These are phyloP conservation scores for Trichogramma dendrolimi DNA, from an alignment of 2,888 invertebrate species.

Conservation along the genomic window DNA sequence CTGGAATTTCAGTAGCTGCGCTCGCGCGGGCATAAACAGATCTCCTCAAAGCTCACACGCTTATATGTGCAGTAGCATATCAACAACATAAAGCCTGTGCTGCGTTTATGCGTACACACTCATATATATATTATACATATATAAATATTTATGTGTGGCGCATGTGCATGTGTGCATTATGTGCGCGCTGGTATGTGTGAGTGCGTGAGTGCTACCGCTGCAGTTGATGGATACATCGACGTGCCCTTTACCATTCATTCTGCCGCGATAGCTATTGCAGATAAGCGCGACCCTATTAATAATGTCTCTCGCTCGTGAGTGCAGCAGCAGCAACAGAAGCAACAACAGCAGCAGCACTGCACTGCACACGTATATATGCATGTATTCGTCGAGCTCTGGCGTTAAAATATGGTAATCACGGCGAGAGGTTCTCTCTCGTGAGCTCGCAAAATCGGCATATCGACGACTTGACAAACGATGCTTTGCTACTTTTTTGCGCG, in stretches of 20 bases:
- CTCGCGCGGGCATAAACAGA: too few species aligned
- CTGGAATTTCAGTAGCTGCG: too few species aligned
- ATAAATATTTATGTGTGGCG: too few species aligned
- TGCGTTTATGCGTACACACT: too few species aligned
- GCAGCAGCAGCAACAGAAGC: not conserved
- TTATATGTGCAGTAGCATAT: too few species aligned
- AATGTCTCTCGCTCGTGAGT: constrained; percentile 4
- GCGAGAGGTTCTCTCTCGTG: constrained; percentile 8
- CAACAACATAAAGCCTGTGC: too few species aligned
- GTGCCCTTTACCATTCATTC: constrained; percentile 11
- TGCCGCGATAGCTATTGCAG: constrained; percentile 18
- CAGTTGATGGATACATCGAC: constrained; percentile 21
- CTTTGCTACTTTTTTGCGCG: constrained; percentile 40
- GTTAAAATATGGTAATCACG: constrained; percentile 52
- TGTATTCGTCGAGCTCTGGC: constrained; percentile 36
- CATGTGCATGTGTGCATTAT: too few species aligned
- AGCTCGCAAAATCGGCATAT: constrained; percentile 49
- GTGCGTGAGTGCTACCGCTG: not conserved
- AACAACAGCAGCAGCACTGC: too few species aligned
- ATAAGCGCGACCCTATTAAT: constrained; percentile 21
- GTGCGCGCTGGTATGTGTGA: too few species aligned
- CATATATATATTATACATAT: too few species aligned
- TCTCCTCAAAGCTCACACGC: too few species aligned
- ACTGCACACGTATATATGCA: not conserved
- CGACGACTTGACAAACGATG: constrained; percentile 53